phyloP scores from a whole-genome alignment of 2,888 invertebrate species.

The Eustalomyia histrio region DNA sequence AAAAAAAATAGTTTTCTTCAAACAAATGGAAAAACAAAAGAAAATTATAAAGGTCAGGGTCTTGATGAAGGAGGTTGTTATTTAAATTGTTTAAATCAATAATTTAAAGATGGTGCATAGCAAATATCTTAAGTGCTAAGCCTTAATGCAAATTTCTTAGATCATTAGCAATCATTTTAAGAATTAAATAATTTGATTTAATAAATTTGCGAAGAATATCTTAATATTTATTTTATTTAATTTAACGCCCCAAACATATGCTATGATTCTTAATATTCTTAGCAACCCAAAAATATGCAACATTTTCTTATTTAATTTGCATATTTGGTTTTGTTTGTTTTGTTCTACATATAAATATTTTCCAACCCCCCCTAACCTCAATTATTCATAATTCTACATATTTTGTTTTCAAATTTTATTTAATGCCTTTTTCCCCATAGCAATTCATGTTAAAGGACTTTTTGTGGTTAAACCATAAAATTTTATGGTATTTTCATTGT shows the following conservation, averaged over 20 bases:
- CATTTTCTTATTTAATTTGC: not conserved
- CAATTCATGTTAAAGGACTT: not conserved
- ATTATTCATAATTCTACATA: not conserved
- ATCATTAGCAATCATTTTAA: too few relatives aligned
- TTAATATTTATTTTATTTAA: not conserved
- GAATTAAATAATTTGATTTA: too few relatives aligned
- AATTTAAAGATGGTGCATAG: too few relatives aligned
- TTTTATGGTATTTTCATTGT: conserved; percentile 13
- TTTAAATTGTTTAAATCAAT: too few relatives aligned
- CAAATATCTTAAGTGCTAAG: too few relatives aligned
- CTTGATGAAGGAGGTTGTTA: not conserved
- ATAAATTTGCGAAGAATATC: too few relatives aligned
- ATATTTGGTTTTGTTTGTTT: not conserved
- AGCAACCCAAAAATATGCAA: not conserved
- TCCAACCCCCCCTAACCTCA: too few relatives aligned
- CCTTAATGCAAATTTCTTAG: too few relatives aligned
- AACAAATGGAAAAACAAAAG: too few relatives aligned
- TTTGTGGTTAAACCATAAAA: conserved; percentile 39
- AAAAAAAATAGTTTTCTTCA: not conserved
- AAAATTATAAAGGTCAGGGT: not conserved
- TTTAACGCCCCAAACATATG: not conserved
- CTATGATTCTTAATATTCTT: not conserved
- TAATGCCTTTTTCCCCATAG: not conserved
- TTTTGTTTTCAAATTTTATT: not conserved
- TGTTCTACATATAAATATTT: not conserved